Base-by-base conservation (phyloP, 1,140 invertebrate genomes). In the Conus betulinus region DNA sequence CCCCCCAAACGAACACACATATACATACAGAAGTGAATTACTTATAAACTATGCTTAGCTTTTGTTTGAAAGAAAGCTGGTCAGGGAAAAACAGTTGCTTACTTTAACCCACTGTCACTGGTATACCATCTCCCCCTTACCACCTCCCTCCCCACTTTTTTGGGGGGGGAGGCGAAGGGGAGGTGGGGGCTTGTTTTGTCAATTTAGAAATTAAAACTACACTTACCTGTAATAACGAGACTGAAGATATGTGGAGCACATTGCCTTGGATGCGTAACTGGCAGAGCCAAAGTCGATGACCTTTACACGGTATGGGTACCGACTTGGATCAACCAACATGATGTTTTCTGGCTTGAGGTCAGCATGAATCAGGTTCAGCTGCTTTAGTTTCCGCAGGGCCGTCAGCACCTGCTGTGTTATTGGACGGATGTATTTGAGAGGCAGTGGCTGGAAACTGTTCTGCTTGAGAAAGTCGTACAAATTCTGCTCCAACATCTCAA, bases 341-440 rank as follows among this genome's bases (percentile, higher is more conserved):
- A 99, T 99, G 95, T 99, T 99, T 96, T 99, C 99, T 15, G 99
- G 99, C 96, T 99, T 99, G 90, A 99, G 96, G 96, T 99, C 99
- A 85, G 99, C 99, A 96, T 99, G 99, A 94, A 99, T 99, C 92
- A 99, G 96, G 89, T 99, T 99, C 93, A 99, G 96, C 97, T 99
- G 98, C 97, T 99, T 99, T 10, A 99, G 96, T 96, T 99, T 99
- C 71, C 99, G 97, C 94, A 99, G 97, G 90, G 99, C 99, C 23
- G 99, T 99, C 91, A 99, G 96, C 85, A 99, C 99, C 97, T 99
- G 99, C 96, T 99, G 99, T 91, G 99, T 97, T 93, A 99, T 99
- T 74, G 99, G 99, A 95, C 99, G 96, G 95, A 99, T 99, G 95
- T 98, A 99, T 94, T 99, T 99, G 81, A 99, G 96, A 79, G 99